Percentiles rank a stretch among this genome's conserved stretches.
phyloP scores from a whole-genome alignment of 2,797 vertebrate species.

The Kryptolebias ocellatus region DNA sequence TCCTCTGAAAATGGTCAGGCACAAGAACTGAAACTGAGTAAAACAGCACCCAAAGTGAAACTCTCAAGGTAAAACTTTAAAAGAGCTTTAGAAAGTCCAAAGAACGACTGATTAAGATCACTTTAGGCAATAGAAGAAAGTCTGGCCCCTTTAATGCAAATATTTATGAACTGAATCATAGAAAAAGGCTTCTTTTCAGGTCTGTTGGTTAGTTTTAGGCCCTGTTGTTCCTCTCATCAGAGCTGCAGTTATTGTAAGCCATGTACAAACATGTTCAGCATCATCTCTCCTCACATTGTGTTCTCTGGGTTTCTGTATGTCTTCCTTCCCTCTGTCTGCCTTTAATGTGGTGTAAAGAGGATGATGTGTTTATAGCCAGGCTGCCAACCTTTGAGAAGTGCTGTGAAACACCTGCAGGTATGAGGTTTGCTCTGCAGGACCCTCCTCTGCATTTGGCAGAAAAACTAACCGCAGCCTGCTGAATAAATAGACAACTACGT shows the following conservation, averaged over 20 bases:
- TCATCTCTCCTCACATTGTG: constrained; percentile 44
- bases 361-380: constrained; percentile 86
- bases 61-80: no score
- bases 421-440: constrained; percentile 45
- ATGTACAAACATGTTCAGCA: constrained; percentile 18
- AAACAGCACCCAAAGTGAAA: neutral
- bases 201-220: constrained; percentile 4
- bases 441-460: constrained; percentile 27
- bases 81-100: neutral
- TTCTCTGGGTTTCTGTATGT: constrained; percentile 64
- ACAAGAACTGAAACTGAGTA: neutral
- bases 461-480: constrained; percentile 52
- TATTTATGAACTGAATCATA: no score
- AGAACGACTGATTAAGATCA: neutral
- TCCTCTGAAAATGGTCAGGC: neutral
- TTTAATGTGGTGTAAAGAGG: constrained; percentile 77
- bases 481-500: constrained; percentile 18
- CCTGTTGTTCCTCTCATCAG: constrained; percentile 17
- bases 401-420: constrained; percentile 91
- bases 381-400: constrained; percentile 91
- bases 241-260: constrained; percentile 1
- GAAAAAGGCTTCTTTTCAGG: no score
- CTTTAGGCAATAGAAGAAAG: neutral
- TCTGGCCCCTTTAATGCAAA: neutral
- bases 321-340: constrained; percentile 45